Evolutionary conservation across 2,888 invertebrate species (phyloP), one percentile per base, ranked within the genome.

Genomic region (Tridacna gigas): DNA sequence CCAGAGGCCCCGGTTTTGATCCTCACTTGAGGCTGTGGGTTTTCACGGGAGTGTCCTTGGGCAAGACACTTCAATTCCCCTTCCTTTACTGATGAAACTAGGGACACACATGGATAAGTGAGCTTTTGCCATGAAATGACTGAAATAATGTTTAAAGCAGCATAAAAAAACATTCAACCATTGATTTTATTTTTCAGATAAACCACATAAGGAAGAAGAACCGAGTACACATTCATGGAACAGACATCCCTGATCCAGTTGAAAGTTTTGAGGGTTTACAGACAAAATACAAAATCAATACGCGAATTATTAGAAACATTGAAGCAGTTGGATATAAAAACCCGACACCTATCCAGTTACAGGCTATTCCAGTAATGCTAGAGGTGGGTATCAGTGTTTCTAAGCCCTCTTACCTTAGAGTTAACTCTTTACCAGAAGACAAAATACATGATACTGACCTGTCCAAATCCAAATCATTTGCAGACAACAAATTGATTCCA

Each of bases 361-460:
- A 99, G 95, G 97, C 98, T 0, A 96, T 99, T 89, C 98, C 99
- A 0, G 96, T 97, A 82, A 97, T 99, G 97, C 94, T 98, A 77
- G 90, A 93, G 79, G 94, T 94, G 88, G 84, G 89, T 79, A 22
- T 26, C 5, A 5, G 2, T 37, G 37, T 37, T 37, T 2, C 7
- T 37, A 37, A 37, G 37, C 37, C 37, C 7, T 37, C 7, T 7
- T 37, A 7, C 7, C 37, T 37, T 7, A 37, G 37, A 37, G 37
- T 37, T 7, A 56, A 56, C 56, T 20, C 56, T 56, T 56, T 56
- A 15, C 56, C 56, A 56, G 1, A 56, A 37, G 37, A 7, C 7
- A 37, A 37, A 37, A 7, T 4, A 37, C 37, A 37, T n/a, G n/a
- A 37, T 4, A 37, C 37, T 37, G 37, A 7, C 37, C 2, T 37